phyloP scores from a whole-genome alignment of 2,113 vertebrate genomes.

The Columba janthina region DNA sequence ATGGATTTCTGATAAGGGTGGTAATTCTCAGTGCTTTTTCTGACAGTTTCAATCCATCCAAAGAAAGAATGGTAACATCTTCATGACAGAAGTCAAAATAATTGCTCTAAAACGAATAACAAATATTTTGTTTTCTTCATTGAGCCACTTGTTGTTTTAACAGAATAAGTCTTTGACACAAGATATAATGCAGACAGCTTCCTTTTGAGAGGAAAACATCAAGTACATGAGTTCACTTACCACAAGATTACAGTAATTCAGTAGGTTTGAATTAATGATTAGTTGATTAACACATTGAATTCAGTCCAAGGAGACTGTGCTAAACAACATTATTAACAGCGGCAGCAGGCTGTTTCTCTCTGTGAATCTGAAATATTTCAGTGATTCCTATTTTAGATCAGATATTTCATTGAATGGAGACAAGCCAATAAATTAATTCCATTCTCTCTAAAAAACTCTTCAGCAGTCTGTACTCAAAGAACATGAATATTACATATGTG shows the following conservation, averaged over 20 bases:
- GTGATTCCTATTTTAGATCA: not conserved
- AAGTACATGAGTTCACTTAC: not conserved
- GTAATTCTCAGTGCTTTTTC: not conserved
- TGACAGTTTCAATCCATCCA: not conserved
- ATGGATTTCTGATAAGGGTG: not conserved
- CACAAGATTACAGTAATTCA: not conserved
- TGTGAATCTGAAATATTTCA: not conserved
- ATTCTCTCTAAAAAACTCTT: not conserved
- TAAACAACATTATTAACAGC: not conserved
- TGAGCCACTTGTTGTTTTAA: not conserved
- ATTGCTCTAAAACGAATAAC: not conserved
- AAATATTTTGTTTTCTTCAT: not conserved
- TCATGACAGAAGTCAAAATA: not conserved
- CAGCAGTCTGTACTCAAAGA: not conserved
- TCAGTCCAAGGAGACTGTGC: not conserved
- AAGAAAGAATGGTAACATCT: not conserved
- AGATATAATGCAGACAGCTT: not conserved
- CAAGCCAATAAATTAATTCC: not conserved
- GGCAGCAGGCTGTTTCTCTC: not conserved
- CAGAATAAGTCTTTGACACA: not conserved
- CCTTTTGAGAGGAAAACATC: not conserved
- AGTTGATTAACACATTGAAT: not conserved
- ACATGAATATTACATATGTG: not conserved
- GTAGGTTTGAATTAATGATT: not conserved
- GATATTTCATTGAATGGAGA: not conserved